Base-by-base conservation (phyloP, 1,140 invertebrate species). In the Orius insidiosus region DNA sequence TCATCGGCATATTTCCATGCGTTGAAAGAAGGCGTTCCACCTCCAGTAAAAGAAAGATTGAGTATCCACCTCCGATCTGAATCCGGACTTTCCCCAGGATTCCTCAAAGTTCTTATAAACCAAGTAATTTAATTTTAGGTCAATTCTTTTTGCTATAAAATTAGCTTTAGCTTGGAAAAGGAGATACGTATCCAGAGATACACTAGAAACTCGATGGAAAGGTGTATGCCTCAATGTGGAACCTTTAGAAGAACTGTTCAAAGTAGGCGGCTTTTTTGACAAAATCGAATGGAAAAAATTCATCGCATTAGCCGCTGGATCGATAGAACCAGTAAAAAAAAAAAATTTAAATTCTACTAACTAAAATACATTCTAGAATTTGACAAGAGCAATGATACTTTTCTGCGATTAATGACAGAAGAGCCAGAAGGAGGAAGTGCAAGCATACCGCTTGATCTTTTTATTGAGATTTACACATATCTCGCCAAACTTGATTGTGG, bases 391-490 rank as follows among this genome's bases (percentile, higher is more conserved):
- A 14, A 83, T 88, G 80, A 76, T 78, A 44, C 68, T 77, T 19
- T 64, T 87, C 35, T 88, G 84, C 61, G 81, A 87, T 67, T 84
- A 30, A 61, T 86, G 47, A 86, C 84, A 13, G 70, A 76, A 49
- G 82, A 88, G 58, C 78, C 82, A 1, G 80, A 85, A 53, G 85
- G 84, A 33, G 82, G 79, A 2, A 75, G 76, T 3, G 72, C 80
- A 1, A 72, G 75, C 52, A 80, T 89, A 44, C 69, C 75, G 0
- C 65, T 76, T 13, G 18, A 52, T 30, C 37, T 35, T 8, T 56
- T 56, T n/a, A 36, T 46, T 5, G 11, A 38, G 7, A 30, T 53
- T 2, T 52, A 52, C 45, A 40, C 16, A 16, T 54, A 39, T 35
- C 34, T 54, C 5, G 53, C 48, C 3, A 8, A 16, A 19, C 24